phyloP scores from a whole-genome alignment of 2,113 vertebrate species.

The Monarcha castaneiventris region DNA sequence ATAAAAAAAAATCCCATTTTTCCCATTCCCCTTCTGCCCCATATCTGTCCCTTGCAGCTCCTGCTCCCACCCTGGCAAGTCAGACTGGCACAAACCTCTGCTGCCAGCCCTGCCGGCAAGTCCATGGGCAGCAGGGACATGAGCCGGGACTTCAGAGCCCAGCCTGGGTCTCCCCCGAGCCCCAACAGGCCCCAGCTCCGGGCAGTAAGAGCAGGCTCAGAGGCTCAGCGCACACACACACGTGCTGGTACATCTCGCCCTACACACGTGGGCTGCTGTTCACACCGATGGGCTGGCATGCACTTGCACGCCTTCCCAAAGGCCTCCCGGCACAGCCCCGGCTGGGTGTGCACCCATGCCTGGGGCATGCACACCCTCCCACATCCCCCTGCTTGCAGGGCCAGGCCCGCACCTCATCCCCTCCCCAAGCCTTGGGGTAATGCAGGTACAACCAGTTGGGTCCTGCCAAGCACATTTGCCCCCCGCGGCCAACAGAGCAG shows the following conservation, averaged over 20 bases:
- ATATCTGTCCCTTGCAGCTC: background rate
- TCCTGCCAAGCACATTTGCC: background rate
- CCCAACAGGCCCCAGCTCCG: rapidly evolving
- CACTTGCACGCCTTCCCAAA: background rate
- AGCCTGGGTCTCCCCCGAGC: no score
- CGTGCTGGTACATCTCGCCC: background rate
- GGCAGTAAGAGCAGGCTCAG: background rate
- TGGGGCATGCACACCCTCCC: background rate
- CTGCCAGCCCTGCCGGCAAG: background rate
- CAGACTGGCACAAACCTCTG: background rate
- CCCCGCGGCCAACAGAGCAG: rapidly evolving
- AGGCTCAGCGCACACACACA: background rate
- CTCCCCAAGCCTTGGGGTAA: background rate
- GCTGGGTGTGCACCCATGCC: background rate
- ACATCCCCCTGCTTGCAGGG: background rate
- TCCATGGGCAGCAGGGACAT: background rate
- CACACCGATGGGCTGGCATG: background rate
- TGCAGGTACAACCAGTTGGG: background rate
- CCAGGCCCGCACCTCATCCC: background rate
- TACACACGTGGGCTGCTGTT: background rate
- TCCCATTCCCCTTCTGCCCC: background rate
- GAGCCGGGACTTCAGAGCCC: background rate
- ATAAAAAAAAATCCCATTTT: background rate
- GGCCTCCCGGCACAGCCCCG: background rate
- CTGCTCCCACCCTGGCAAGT: background rate